These are phyloP conservation scores for Prionailurus bengalensis DNA, from an alignment of 2,113 vertebrate genomes.

Conservation along the genomic window DNA sequence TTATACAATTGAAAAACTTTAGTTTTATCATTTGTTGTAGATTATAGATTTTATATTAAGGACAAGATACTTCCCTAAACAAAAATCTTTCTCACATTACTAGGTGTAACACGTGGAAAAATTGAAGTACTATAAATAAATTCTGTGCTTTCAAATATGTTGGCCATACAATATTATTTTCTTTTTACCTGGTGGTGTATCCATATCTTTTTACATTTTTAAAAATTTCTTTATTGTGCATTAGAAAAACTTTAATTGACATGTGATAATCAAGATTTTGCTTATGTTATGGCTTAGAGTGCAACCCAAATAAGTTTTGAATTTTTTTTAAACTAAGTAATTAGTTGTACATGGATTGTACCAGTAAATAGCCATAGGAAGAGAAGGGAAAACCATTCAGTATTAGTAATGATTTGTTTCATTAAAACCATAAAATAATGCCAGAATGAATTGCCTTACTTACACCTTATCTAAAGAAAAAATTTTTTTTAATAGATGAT, in stretches of 20 bases:
- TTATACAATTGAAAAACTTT: neutral
- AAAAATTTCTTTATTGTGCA: constrained; percentile 14
- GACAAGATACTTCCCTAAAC: neutral
- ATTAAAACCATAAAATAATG: constrained; percentile 34
- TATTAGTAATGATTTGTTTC: neutral
- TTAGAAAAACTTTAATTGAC: neutral
- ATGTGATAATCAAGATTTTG: neutral
- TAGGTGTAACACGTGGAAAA: neutral
- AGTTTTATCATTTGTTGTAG: neutral
- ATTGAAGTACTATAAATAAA: neutral
- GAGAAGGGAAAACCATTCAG: neutral
- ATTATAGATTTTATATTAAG: constrained; percentile 15
- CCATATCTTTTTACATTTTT: neutral
- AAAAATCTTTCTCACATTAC: neutral
- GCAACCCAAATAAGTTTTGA: neutral
- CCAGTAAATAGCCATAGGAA: neutral
- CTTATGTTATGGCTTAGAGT: neutral
- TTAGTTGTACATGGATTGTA: neutral
- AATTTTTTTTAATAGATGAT: constrained; percentile 93
- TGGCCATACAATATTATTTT: neutral
- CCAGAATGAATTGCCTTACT: neutral
- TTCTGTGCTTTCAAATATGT: constrained; percentile 16
- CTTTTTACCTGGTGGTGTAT: constrained; percentile 10
- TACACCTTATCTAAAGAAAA: neutral
- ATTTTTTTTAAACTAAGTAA: neutral